Percentiles rank a stretch among this genome's conserved stretches.
Evolutionary conservation across 2,113 vertebrate species (phyloP).

Genomic region (Psammodynastes pulverulentus): DNA sequence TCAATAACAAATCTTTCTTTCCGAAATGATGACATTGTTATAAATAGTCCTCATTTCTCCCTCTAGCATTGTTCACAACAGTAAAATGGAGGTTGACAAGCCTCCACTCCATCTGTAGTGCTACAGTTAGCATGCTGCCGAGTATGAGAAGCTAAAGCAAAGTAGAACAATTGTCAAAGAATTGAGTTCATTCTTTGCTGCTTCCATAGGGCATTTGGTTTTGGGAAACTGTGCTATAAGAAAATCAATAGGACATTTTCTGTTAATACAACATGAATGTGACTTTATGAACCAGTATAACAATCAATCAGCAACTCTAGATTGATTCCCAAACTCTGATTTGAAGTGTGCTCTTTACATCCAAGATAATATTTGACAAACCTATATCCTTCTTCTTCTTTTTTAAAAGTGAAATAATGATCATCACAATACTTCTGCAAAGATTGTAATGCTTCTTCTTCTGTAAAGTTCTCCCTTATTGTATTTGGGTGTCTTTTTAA

Average conservation of each 20-base stretch:
- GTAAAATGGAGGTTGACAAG: background rate
- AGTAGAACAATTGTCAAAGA: background rate
- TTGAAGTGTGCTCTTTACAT: background rate
- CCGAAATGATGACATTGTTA: background rate
- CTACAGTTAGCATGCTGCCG: background rate
- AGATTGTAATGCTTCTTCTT: background rate
- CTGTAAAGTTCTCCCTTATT: background rate
- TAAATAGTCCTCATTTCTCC: slow-evolving; percentile 8
- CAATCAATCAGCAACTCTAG: background rate
- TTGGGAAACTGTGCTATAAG: background rate
- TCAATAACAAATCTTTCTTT: background rate
- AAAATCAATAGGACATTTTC: slow-evolving; percentile 6
- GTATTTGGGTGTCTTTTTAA: background rate
- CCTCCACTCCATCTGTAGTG: background rate
- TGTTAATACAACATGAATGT: background rate
- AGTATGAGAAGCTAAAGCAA: background rate
- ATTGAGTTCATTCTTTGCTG: background rate
- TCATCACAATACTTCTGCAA: background rate
- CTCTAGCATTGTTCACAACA: background rate
- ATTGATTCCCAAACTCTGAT: background rate
- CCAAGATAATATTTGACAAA: background rate
- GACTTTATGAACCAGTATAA: background rate
- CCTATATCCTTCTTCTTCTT: background rate
- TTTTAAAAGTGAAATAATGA: background rate
- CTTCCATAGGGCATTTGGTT: background rate